Evolutionary conservation across 2,888 invertebrate genomes (phyloP), one percentile per base, ranked within the genome.

Genomic region (Uloborus plumipes): DNA sequence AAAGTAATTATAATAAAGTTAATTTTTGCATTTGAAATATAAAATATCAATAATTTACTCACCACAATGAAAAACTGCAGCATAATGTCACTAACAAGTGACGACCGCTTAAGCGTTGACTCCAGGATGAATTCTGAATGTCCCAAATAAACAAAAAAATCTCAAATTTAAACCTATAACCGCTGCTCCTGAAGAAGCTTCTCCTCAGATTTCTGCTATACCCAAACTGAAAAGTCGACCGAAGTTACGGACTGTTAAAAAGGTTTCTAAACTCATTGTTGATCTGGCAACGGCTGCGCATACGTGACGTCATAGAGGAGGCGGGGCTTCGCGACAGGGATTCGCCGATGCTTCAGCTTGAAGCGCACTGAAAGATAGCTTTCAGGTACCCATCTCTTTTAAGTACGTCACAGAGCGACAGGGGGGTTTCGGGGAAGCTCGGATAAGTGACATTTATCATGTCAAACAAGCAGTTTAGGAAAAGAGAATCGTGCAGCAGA

Each of bases 71-170:
- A 82, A 47, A 82, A 82, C 18, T 82, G 81, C 50, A 82, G 26
- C 81, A 82, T 82, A 49, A 82, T 82, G 81, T 82, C 81, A 75
- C 75, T 75, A 0, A 82, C 71, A 26, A 81, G 75, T 31, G 81
- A 82, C 75, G 81, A 66, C 15, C 81, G 2, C 15, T 76, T 75
- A 0, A 81, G 15, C 31, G 70, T 47, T 26, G 81, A 66, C 51
- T 75, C 81, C 81, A 81, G 81, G 55, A 59, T 75, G 70, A 81
- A 66, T 39, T 66, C 50, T 59, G 59, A 55, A 72, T 26, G 22
- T 26, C 7, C 7, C 49, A 59, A 22, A 20, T 66, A 66, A 53
- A 18, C 16, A n/a, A 61, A 66, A n/a, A 26, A 15, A 50, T 49
- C 20, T 50, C 20, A 51, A 26, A 2, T 31, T 15, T 15, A 14